Evolutionary conservation across 2,888 invertebrate genomes (phyloP).

Genomic region (Hybos culiciformis): DNA sequence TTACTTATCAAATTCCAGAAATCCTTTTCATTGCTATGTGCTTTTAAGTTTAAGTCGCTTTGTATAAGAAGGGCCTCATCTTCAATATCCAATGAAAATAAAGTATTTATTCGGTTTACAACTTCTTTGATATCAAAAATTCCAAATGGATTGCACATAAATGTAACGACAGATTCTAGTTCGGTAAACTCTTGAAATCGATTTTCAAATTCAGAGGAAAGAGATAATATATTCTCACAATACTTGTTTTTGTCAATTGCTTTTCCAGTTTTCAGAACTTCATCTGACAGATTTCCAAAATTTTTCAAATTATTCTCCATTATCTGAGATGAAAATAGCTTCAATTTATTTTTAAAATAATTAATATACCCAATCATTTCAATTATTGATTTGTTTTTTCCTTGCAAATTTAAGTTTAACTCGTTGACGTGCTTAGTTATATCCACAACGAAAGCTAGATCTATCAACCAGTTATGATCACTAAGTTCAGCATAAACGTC

Average conservation of each 20-base stretch:
- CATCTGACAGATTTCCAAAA: background rate
- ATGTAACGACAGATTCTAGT: background rate
- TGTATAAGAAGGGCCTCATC: background rate
- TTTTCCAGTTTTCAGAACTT: background rate
- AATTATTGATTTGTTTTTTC: too few relatives aligned
- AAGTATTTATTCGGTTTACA: background rate
- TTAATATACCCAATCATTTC: too few relatives aligned
- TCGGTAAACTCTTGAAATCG: background rate
- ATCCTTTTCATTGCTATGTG: background rate
- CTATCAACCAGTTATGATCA: background rate
- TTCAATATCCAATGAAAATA: background rate
- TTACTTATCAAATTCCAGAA: background rate
- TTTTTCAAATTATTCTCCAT: background rate
- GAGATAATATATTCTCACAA: background rate
- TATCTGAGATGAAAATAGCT: background rate
- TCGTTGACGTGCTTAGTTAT: background rate
- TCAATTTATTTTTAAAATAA: too few relatives aligned
- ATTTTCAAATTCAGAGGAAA: background rate
- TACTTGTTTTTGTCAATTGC: background rate
- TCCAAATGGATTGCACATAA: background rate
- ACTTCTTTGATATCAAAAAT: background rate
- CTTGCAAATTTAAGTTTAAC: background rate
- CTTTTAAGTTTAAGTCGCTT: background rate
- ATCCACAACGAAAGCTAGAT: background rate
- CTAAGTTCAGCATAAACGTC: background rate